These are phyloP conservation scores for Papilio machaon DNA, from an alignment of 1,140 invertebrate genomes.

Conservation along the genomic window DNA sequence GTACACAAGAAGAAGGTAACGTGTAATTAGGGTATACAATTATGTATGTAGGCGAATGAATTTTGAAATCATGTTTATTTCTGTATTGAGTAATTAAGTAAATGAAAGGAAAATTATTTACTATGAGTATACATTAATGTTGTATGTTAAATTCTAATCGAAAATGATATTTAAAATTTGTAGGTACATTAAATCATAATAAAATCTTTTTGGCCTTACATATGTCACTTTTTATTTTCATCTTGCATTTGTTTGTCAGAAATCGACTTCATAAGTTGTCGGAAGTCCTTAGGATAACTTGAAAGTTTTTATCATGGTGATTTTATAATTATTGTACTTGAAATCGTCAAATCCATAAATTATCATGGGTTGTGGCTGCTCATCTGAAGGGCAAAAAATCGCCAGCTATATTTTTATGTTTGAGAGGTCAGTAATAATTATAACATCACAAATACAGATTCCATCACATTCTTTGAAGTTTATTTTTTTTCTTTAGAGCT, in stretches of 20 bases:
- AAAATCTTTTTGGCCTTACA: neutral
- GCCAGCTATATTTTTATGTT: conserved; percentile 23
- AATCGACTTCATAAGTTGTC: neutral
- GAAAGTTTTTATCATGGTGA: neutral
- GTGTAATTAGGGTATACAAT: neutral
- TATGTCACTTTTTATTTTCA: neutral
- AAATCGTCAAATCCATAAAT: neutral
- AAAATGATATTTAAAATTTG: neutral
- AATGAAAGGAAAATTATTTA: neutral
- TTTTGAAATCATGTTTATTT: neutral
- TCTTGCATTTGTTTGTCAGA: neutral
- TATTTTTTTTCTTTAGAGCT: neutral
- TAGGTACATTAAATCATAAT: neutral
- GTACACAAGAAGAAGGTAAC: neutral
- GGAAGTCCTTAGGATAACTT: neutral
- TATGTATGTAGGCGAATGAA: neutral
- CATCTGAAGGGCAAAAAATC: neutral
- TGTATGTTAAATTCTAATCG: too few species aligned
- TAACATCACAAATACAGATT: neutral
- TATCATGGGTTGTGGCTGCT: conserved; percentile 29
- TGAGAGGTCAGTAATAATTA: conserved; percentile 28
- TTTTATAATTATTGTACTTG: neutral
- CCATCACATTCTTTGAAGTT: neutral
- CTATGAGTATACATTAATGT: too few species aligned
- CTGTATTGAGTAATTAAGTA: neutral